phyloP scores from a whole-genome alignment of 2,888 invertebrate species.

The Trichogramma evanescens region DNA sequence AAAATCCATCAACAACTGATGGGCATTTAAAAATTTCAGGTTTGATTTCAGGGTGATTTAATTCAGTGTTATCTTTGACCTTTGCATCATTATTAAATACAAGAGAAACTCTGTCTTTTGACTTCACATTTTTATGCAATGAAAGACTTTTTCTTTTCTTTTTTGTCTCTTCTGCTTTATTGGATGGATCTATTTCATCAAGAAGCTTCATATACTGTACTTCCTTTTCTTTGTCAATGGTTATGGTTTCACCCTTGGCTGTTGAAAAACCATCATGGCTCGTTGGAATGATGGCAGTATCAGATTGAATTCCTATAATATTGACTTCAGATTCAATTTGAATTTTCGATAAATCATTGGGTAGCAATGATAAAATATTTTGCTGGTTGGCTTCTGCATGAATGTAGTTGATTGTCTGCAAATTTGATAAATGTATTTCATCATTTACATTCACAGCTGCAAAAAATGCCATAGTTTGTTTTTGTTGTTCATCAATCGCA shows the following conservation, averaged over 20 bases:
- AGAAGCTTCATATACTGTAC: slow-evolving; percentile 3
- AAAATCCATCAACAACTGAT: slow-evolving; percentile 21
- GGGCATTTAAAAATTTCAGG: not conserved
- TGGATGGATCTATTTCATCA: not conserved
- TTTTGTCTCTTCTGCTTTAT: not conserved
- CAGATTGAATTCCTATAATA: too few relatives aligned
- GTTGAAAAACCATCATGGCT: slow-evolving; percentile 33
- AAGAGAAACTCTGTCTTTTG: not conserved
- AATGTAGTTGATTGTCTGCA: too few relatives aligned
- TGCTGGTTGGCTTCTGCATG: too few relatives aligned
- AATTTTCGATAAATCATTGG: too few relatives aligned
- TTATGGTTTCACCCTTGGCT: slow-evolving; percentile 32
- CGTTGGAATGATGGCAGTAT: too few relatives aligned
- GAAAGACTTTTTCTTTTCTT: not conserved
- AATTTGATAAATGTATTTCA: too few relatives aligned
- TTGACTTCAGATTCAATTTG: too few relatives aligned
- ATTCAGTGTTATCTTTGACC: not conserved
- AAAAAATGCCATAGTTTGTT: too few relatives aligned
- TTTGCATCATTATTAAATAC: not conserved
- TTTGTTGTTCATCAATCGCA: not conserved
- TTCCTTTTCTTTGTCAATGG: slow-evolving; percentile 25
- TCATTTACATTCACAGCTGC: too few relatives aligned
- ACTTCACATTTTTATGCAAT: not conserved
- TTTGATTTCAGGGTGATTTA: not conserved
- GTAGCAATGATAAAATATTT: too few relatives aligned